Evolutionary conservation across 2,113 vertebrate species (phyloP).

Genomic region (Micronycteris hirsuta): DNA sequence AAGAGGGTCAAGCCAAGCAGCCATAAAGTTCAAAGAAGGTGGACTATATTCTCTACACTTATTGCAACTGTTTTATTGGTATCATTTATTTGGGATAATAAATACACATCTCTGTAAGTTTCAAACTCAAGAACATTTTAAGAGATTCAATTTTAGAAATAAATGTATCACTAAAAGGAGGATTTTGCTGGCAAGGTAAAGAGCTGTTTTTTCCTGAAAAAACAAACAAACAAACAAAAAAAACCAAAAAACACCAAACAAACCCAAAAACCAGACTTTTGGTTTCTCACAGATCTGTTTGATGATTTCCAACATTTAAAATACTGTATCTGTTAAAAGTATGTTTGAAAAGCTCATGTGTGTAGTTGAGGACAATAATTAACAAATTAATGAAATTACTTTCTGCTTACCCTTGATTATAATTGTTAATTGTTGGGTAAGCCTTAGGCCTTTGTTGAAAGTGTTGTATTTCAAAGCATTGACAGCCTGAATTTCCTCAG

Average conservation of each 20-base stretch:
- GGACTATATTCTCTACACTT: slow-evolving; percentile 36
- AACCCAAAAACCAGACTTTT: neutral
- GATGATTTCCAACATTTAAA: slow-evolving; percentile 22
- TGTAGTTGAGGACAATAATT: neutral
- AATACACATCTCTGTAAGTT: slow-evolving; percentile 32
- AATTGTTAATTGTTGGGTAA: slow-evolving; percentile 9
- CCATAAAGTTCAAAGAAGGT: slow-evolving; percentile 53
- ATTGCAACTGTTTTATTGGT: slow-evolving; percentile 29
- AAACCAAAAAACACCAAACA: neutral
- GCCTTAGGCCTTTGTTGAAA: neutral
- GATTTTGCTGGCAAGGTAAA: slow-evolving; percentile 12
- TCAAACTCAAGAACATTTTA: slow-evolving; percentile 37
- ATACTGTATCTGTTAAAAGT: neutral
- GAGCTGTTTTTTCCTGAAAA: neutral
- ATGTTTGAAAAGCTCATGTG: neutral
- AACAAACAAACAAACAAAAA: neutral
- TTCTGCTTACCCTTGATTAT: slow-evolving; percentile 18
- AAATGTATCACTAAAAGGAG: slow-evolving; percentile 18
- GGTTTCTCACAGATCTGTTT: neutral
- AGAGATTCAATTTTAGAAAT: slow-evolving; percentile 39
- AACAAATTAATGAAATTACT: slow-evolving; percentile 26
- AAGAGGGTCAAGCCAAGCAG: slow-evolving; percentile 45
- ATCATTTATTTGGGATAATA: slow-evolving; percentile 54
- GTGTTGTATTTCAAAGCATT: neutral
- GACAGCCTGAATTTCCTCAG: slow-evolving; percentile 20